Evolutionary conservation across 2,888 invertebrate species (phyloP).

Genomic region (Galeruca laticollis): DNA sequence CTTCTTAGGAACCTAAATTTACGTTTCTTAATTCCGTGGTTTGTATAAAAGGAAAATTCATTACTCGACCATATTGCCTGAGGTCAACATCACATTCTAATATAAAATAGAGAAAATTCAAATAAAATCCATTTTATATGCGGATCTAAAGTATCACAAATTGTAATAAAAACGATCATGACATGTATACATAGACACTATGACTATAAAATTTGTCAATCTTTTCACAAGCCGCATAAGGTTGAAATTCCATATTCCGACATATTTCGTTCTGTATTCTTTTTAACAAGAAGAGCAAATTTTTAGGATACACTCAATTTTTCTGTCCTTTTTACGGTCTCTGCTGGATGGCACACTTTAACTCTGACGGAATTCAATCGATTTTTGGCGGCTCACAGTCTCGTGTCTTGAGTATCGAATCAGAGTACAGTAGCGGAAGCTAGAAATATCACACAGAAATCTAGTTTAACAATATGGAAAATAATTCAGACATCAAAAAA

Average conservation of each 20-base stretch:
- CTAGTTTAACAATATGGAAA: too few species aligned
- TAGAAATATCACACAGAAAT: neutral
- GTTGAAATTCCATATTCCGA: conserved; percentile 18
- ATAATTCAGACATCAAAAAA: too few species aligned
- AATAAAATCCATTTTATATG: neutral
- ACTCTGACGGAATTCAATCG: conserved; percentile 53
- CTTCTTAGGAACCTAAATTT: too few species aligned
- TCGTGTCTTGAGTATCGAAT: conserved; percentile 49
- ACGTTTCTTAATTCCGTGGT: too few species aligned
- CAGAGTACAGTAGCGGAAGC: conserved; percentile 27
- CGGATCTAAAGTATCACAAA: neutral
- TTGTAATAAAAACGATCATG: neutral
- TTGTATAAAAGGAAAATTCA: too few species aligned
- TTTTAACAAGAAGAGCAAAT: conserved; percentile 18
- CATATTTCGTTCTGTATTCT: conserved; percentile 22
- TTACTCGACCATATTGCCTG: too few species aligned
- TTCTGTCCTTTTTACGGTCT: conserved; percentile 45
- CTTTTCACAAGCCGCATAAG: conserved; percentile 12
- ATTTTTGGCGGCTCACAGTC: conserved; percentile 53
- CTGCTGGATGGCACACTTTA: conserved; percentile 49
- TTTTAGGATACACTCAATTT: conserved; percentile 47
- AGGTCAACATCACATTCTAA: neutral
- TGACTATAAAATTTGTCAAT: conserved; percentile 25
- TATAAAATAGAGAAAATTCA: neutral
- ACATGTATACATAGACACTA: neutral